Evolutionary conservation across 30 jellyfish, hydroid and myxozoan species (phyloP), one percentile per base, ranked within the genome.

Genomic region (Aurelia aurita): DNA sequence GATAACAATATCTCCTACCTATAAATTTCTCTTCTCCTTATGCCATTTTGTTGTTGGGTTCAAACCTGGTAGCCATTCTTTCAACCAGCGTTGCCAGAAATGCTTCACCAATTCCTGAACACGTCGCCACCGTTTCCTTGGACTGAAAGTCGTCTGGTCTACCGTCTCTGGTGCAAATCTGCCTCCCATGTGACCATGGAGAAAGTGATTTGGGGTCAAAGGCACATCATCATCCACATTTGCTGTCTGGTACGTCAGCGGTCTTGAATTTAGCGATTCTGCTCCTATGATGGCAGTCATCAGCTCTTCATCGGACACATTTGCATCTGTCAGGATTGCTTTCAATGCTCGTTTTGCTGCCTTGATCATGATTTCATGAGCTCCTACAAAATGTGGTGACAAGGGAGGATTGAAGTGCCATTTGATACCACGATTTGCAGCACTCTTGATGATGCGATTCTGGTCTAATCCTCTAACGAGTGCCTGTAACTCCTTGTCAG

Each of bases 301-400:
- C n/a, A n/a, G n/a, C n/a, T n/a, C n/a, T n/a, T n/a, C n/a, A n/a
- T n/a, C n/a, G n/a, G n/a, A n/a, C n/a, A n/a, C n/a, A n/a, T n/a
- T n/a, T n/a, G n/a, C n/a, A n/a, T n/a, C n/a, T n/a, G n/a, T n/a
- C n/a, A n/a, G n/a, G n/a, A n/a, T n/a, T n/a, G n/a, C n/a, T 19
- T 62, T 39, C 75, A 86, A n/a, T 10, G 90, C 85, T 16, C 90
- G 34, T 85, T 86, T 85, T 21, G 86, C 96, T 20, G 96, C 1
- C 45, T 63, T 74, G 46, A 86, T 34, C 84, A 86, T 62, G 7
- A 34, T 61, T 44, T 86, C 90, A 55, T 74, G 78, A 34, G 60
- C 85, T n/a, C n/a, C n/a, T n/a, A n/a, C 78, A 62, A 85, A 81
- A 31, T 81, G 95, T 26, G 95, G 95, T 46, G 90, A 85, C 68